Conservation (phyloP, 1,140 invertebrate genomes). For the Lepidotrigona ventralis region DNA sequence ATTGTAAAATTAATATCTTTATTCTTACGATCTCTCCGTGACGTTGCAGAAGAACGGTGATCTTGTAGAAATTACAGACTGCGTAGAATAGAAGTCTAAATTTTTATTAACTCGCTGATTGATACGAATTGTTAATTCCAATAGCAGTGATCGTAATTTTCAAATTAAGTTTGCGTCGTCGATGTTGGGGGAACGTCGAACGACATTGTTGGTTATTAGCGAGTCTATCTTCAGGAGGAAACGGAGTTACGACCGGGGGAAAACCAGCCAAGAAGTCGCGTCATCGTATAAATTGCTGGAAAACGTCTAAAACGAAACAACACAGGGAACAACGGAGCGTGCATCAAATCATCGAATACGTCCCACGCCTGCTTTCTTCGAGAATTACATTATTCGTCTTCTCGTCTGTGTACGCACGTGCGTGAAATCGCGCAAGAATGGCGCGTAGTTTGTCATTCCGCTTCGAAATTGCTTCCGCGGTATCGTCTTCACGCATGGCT, state of each 20-base stretch:
- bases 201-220: background rate
- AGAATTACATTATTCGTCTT: slow-evolving; percentile 36
- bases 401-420: slow-evolving; percentile 32
- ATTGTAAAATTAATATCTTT: too few species aligned
- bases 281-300: background rate
- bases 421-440: slow-evolving; percentile 32
- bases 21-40: too few species aligned
- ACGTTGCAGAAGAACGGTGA: too few species aligned
- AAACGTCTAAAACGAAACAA: background rate
- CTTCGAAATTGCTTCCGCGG: slow-evolving; percentile 35
- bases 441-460: slow-evolving; percentile 24
- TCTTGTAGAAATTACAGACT: too few species aligned
- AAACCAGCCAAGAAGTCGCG: background rate
- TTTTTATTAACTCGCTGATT: too few species aligned
- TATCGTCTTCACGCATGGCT: slow-evolving; percentile 37
- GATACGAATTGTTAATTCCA: too few species aligned
- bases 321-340: slow-evolving; percentile 15
- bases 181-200: too few species aligned
- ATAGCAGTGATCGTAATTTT: too few species aligned
- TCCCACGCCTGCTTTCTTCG: slow-evolving; percentile 42
- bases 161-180: too few species aligned
- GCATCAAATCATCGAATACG: slow-evolving; percentile 35
- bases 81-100: too few species aligned
- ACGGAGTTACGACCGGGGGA: too few species aligned
- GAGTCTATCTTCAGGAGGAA: background rate